Evolutionary conservation across 2,888 invertebrate genomes (phyloP).

Genomic region (Trachelus iudaicus): DNA sequence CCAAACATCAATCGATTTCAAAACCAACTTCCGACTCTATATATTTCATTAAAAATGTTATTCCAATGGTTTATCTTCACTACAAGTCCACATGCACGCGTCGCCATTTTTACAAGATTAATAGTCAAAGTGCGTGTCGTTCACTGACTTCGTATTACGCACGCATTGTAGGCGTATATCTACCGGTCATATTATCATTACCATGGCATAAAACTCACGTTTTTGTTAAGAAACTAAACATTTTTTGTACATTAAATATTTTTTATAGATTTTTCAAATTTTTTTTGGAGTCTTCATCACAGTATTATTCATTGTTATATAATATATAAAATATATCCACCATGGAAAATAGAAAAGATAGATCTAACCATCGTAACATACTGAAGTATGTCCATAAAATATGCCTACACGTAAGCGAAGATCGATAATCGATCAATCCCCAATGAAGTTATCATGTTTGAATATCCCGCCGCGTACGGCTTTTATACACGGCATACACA

Average conservation of each 20-base stretch:
- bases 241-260: no score
- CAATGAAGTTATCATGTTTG: not conserved
- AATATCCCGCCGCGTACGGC: not conserved
- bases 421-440: not conserved
- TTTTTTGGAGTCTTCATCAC: no score
- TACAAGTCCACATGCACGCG: not conserved
- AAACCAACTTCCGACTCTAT: not conserved
- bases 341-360: no score
- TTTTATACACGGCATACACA: constrained; percentile 26
- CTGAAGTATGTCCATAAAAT: not conserved
- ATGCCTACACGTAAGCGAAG: not conserved
- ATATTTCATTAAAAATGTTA: not conserved
- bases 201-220: not conserved
- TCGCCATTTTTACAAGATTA: not conserved
- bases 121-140: not conserved
- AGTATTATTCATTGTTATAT: no score
- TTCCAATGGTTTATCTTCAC: not conserved
- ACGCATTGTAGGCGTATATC: not conserved
- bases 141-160: not conserved
- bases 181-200: not conserved
- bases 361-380: no score
- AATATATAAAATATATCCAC: no score
- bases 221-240: no score
- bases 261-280: no score
- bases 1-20: not conserved